A percentile compares a stretch with the other conserved stretches of the same genome.
phyloP scores from a whole-genome alignment of 2,113 vertebrate species.

The Channa maculata region DNA sequence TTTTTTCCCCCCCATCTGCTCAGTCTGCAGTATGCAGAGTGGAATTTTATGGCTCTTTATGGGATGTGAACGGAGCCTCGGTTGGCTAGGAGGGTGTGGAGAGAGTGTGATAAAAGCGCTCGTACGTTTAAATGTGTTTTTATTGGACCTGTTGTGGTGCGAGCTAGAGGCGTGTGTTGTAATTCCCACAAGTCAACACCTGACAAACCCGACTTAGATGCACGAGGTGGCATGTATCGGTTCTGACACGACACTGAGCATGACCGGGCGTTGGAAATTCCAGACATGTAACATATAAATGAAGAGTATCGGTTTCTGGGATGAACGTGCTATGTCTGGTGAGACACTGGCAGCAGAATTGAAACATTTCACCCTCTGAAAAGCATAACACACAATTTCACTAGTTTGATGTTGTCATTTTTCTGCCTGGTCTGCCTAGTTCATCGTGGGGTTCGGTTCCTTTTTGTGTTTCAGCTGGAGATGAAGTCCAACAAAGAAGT shows the following conservation, averaged over 20 bases:
- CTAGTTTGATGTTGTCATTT: background rate
- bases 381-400: background rate
- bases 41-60: constrained; percentile 75
- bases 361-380: constrained; percentile 28
- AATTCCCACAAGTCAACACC: constrained; percentile 44
- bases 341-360: constrained; percentile 18
- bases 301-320: constrained; percentile 15
- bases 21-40: constrained; percentile 45
- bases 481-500: constrained; percentile 83
- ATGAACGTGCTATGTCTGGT: constrained; percentile 18
- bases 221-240: constrained; percentile 1
- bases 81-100: constrained; percentile 43
- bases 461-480: constrained; percentile 83
- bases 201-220: constrained; percentile 30
- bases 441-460: background rate
- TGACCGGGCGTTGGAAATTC: constrained; percentile 13
- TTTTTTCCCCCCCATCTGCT: constrained; percentile 24
- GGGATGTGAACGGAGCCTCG: constrained; percentile 28
- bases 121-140: constrained; percentile 50
- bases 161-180: constrained; percentile 7
- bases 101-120: constrained; percentile 54
- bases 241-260: constrained; percentile 37
- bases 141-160: constrained; percentile 32
- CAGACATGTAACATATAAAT: constrained; percentile 32
- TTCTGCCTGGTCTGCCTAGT: background rate